phyloP scores from a whole-genome alignment of 1,140 invertebrate species.

The Drosophila prosaltans region DNA sequence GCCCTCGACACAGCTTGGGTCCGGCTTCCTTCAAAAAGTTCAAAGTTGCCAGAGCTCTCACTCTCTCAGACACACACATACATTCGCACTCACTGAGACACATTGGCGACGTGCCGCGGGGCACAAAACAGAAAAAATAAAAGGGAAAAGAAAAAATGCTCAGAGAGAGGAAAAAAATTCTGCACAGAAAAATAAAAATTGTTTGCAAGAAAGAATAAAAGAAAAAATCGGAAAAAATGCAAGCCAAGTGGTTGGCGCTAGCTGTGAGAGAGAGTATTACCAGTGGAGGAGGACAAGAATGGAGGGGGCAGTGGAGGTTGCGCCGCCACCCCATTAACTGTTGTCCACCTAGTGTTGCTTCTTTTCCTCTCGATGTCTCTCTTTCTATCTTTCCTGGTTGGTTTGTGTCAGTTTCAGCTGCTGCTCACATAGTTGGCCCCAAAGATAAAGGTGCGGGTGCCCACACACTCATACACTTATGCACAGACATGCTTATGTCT shows the following conservation, averaged over 20 bases:
- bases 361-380: slow-evolving; percentile 4
- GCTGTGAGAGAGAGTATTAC: slow-evolving; percentile 30
- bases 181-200: slow-evolving; percentile 79
- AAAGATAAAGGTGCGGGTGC: slow-evolving; percentile 64
- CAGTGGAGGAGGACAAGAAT: slow-evolving; percentile 11
- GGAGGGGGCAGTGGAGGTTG: slow-evolving; percentile 47
- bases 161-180: slow-evolving; percentile 61
- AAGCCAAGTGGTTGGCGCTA: slow-evolving; percentile 73
- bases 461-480: not conserved
- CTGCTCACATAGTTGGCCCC: slow-evolving; percentile 75
- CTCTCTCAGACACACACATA: slow-evolving; percentile 42
- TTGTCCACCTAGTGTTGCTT: slow-evolving; percentile 58
- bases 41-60: slow-evolving; percentile 66
- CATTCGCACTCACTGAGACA: slow-evolving; percentile 54
- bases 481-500: slow-evolving; percentile 37
- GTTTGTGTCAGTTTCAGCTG: slow-evolving; percentile 75
- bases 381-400: slow-evolving; percentile 40
- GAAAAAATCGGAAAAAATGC: slow-evolving; percentile 81
- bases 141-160: slow-evolving; percentile 54
- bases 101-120: slow-evolving; percentile 62
- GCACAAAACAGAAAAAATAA: slow-evolving; percentile 56
- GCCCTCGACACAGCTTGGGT: slow-evolving; percentile 40
- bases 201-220: slow-evolving; percentile 80
- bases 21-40: slow-evolving; percentile 76
- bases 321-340: slow-evolving; percentile 64